Evolutionary conservation across 2,888 invertebrate species (phyloP), one percentile per base, ranked within the genome.

Genomic region (Lasioglossum vierecki): DNA sequence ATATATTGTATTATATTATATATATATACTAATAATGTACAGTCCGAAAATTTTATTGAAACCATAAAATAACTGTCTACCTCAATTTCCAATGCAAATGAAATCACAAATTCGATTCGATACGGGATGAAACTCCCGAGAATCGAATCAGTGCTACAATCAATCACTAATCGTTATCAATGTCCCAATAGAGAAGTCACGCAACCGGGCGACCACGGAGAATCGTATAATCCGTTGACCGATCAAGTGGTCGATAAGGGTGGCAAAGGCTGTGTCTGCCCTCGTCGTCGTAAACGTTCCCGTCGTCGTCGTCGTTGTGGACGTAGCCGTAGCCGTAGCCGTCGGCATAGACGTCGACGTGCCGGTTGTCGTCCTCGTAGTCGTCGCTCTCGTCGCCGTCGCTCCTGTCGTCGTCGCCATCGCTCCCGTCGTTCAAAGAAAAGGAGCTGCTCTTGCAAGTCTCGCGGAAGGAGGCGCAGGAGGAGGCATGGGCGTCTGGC

Each of bases 401-500:
- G 30, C 30, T 30, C 30, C 30, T 30, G 30, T 15, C 2, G 6
- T 15, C 63, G 63, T 63, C 63, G 63, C 6, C 63, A 22, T 35
- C 68, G 35, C 8, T 66, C 66, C 9, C 77, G 70, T 13, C 49
- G 71, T 1, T 11, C 30, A 4, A 39, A n/a, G 5, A 73, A n/a
- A 41, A n/a, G 22, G 3, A 88, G 76, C 22, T 76, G 84, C 53
- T 76, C 68, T 2, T 85, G 88, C 66, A 85, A 71, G 26, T 35
- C 75, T 0, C 63, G 73, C 26, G 79, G 78, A 26, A 84, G 78
- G 15, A 76, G 46, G 35, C 22, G 41, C 0, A 63, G 76, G 26
- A 88, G 57, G 66, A 84, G 76, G n/a, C 87, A 49, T 5, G 68
- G 44, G 60, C 80, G 66, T 9, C 6, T 86, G 1, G 90, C 91